Base-by-base conservation (phyloP, 2,797 vertebrate species). In the Apogon talboti region DNA sequence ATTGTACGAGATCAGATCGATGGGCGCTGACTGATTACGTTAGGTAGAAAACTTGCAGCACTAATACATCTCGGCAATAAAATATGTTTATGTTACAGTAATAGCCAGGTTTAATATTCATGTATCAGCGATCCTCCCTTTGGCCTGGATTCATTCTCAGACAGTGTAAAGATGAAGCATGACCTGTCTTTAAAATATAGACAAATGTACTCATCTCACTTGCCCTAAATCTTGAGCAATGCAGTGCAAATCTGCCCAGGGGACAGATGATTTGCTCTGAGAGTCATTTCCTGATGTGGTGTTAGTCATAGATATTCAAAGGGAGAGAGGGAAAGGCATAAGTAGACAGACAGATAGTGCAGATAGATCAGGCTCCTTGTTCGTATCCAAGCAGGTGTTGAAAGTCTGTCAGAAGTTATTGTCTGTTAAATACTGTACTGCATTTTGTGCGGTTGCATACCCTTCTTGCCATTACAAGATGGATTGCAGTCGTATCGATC, bases 401-500 rank as follows among this genome's bases (percentile, higher is more conserved):
- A 63, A 58, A 56, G 58, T 52, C 58, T 51, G 50, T 73, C 66
- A 72, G 60, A 65, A 33, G 55, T 61, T 57, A 18, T 47, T 8
- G 6, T 30, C 53, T 28, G 61, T 60, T 76, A 61, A 80, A 69
- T 56, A 60, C 14, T 37, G 45, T 4, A 3, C 46, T 49, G 30
- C 43, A 4, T 52, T 66, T 40, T 63, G 61, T 62, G 69, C 7
- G 70, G 69, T 45, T 81, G 80, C 67, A 72, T 83, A 58, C 59
- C 2, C 58, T 43, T 73, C 46, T 47, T 18, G 52, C 76, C 74
- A 53, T 79, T 76, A 75, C 41, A 67, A 82, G 84, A 86, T 41
- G 71, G 67, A 88, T 89, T 71, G 75, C 64, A 66, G 56, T 4
- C 1, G 45, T 76, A 90, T 91, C 71, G 88, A 91, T 91, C 71